Conservation (phyloP, 2,797 vertebrate genomes). For the Babyrousa celebensis region DNA sequence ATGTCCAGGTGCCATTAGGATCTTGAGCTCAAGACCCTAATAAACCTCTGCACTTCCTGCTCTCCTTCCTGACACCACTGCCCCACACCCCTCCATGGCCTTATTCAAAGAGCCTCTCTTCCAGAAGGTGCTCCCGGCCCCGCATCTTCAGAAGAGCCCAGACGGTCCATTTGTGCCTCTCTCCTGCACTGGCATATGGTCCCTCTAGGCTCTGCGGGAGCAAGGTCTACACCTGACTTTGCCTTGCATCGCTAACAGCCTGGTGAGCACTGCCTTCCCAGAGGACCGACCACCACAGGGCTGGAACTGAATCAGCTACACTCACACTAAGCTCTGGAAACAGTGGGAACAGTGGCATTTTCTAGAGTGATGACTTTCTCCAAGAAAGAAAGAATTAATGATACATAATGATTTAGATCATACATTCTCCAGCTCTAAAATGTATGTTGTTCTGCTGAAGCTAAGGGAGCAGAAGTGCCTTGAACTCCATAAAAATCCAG, state of each 20-base stretch:
- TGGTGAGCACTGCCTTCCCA: not conserved
- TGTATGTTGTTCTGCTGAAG: fast-evolving
- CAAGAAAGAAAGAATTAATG: constrained; percentile 36
- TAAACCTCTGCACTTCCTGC: not conserved
- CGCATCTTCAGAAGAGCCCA: not conserved
- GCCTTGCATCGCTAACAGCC: not conserved
- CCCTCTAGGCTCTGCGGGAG: not conserved
- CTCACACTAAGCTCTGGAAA: not conserved
- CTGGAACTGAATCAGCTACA: not conserved
- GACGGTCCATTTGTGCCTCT: not conserved
- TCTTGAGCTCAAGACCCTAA: constrained; percentile 37
- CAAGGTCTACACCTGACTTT: not conserved
- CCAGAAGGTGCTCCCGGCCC: not conserved
- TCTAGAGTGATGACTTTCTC: not conserved
- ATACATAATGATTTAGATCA: not conserved
- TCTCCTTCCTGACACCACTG: constrained; percentile 19
- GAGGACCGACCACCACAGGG: not conserved
- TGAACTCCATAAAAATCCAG: constrained; percentile 9
- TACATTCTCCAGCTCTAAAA: constrained; percentile 35
- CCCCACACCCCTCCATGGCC: not conserved
- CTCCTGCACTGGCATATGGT: not conserved
- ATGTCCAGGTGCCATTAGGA: not conserved
- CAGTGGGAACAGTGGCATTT: not conserved
- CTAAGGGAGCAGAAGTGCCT: not conserved
- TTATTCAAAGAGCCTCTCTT: constrained; percentile 33